These are phyloP conservation scores for Xenotilapia caudafasciata DNA, from an alignment of 2,113 vertebrate genomes.

Conservation along the genomic window DNA sequence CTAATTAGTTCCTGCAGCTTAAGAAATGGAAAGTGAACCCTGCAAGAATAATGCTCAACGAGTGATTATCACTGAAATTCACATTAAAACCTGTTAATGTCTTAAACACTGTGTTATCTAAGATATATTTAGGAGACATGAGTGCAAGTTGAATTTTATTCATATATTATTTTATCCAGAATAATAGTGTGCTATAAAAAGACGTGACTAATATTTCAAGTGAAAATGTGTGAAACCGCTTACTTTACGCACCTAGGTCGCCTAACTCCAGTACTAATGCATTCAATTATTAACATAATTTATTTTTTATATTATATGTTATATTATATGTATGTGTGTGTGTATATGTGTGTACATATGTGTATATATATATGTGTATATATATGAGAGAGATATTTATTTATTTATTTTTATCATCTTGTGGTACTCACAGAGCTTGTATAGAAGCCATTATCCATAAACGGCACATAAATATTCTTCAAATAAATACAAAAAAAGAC, in stretches of 20 bases:
- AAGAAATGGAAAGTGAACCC: not conserved
- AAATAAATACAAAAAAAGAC: slow-evolving; percentile 47
- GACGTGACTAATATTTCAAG: not conserved
- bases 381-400: not conserved
- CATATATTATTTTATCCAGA: not conserved
- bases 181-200: not conserved
- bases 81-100: not conserved
- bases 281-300: not conserved
- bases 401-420: not conserved
- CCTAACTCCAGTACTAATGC: not conserved
- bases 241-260: not conserved
- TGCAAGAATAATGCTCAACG: not conserved
- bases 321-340: not conserved
- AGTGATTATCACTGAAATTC: not conserved
- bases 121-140: not conserved
- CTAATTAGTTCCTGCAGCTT: not conserved
- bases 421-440: slow-evolving; percentile 16
- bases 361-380: not conserved
- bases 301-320: not conserved
- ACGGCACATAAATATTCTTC: slow-evolving; percentile 8
- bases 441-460: slow-evolving; percentile 36
- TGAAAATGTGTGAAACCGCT: not conserved
- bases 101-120: not conserved
- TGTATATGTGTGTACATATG: not conserved
- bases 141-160: not conserved